A percentile compares a stretch with the other conserved stretches of the same genome.
phyloP scores from a whole-genome alignment of 2,797 vertebrate genomes.

The Buphagus erythrorhynchus region DNA sequence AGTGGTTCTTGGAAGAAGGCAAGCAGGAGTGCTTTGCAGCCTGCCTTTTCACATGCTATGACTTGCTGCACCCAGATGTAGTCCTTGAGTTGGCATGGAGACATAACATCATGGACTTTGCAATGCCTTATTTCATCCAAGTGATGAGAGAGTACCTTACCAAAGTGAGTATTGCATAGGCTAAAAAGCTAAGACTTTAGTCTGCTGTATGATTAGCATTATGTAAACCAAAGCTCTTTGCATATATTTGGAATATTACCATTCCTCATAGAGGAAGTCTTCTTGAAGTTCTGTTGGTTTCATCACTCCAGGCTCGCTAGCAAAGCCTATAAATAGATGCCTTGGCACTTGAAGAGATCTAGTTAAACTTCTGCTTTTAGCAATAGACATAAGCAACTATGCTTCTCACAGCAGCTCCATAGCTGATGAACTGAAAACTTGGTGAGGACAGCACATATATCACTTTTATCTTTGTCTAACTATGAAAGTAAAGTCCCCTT shows the following conservation, averaged over 20 bases:
- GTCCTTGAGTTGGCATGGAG: slow-evolving; percentile 92
- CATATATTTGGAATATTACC: background rate
- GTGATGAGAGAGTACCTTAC: slow-evolving; percentile 91
- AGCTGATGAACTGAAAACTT: background rate
- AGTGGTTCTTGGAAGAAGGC: slow-evolving; percentile 91
- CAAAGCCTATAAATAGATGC: background rate
- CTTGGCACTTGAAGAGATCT: background rate
- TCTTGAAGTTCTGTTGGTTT: background rate
- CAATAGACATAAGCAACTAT: background rate
- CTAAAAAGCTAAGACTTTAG: background rate
- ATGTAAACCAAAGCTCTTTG: background rate
- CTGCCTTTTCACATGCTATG: slow-evolving; percentile 89
- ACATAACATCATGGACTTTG: slow-evolving; percentile 88
- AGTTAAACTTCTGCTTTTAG: background rate
- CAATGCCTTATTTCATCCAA: slow-evolving; percentile 94
- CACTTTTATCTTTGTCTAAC: background rate
- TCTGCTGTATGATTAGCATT: background rate
- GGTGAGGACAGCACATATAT: background rate
- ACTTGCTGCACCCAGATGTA: slow-evolving; percentile 88
- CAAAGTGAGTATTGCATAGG: slow-evolving; percentile 80
- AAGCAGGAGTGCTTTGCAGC: slow-evolving; percentile 89
- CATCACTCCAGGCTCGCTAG: background rate
- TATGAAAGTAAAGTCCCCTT: background rate
- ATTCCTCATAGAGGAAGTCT: background rate
- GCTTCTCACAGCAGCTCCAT: background rate